Percentiles rank a stretch among this genome's conserved stretches.
These are phyloP conservation scores for Anodontia alba DNA, from an alignment of 2,888 invertebrate species.

Conservation along the genomic window DNA sequence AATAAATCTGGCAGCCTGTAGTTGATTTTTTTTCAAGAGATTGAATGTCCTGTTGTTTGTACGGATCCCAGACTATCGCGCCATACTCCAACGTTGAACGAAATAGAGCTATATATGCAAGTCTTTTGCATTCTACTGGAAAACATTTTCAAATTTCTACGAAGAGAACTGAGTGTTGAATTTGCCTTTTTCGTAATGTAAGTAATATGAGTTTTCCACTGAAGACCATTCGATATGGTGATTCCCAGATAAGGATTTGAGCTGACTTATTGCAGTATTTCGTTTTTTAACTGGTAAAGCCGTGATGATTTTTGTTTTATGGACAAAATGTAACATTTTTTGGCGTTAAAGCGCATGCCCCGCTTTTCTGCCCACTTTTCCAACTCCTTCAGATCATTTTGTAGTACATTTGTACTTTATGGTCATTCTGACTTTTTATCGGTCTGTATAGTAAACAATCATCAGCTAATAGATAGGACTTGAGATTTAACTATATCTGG, in stretches of 20 bases:
- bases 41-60: too few relatives aligned
- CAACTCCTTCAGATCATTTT: conserved; percentile 38
- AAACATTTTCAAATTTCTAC: conserved; percentile 27
- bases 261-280: conserved; percentile 28
- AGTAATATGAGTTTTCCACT: conserved; percentile 22
- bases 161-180: conserved; percentile 15
- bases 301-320: conserved; percentile 33
- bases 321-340: conserved; percentile 45
- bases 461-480: conserved; percentile 28
- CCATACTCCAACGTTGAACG: conserved; percentile 9
- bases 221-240: conserved; percentile 24
- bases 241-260: conserved; percentile 38
- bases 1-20: too few relatives aligned
- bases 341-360: conserved; percentile 48
- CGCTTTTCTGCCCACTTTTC: conserved; percentile 39
- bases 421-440: not conserved
- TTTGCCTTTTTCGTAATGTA: conserved; percentile 22
- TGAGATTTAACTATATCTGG: conserved; percentile 26
- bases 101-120: conserved; percentile 18
- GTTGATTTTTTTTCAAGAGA: too few relatives aligned
- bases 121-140: conserved; percentile 1
- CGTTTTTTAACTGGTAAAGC: conserved; percentile 23
- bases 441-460: conserved; percentile 32
- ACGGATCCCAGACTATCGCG: too few relatives aligned
- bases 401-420: conserved; percentile 19